Conservation (phyloP, 2,888 invertebrate species). For the Pammene fasciana region DNA sequence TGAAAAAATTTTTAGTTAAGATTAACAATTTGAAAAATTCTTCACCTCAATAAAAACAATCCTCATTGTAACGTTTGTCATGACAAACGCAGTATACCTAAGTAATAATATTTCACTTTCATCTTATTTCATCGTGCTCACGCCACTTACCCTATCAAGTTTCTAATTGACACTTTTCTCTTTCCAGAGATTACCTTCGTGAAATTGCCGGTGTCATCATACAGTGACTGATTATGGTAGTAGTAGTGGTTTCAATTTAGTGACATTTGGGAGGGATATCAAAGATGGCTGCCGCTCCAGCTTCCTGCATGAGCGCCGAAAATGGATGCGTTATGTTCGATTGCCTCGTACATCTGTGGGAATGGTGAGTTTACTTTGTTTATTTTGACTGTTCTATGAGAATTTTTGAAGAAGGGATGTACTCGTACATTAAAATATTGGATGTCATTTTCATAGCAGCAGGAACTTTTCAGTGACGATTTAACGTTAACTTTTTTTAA, state of each 20-base stretch:
- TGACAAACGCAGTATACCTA: constrained; percentile 42
- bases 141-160: constrained; percentile 49
- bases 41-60: not conserved
- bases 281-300: constrained; percentile 69
- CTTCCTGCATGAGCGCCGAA: constrained; percentile 74
- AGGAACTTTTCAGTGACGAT: too few relatives aligned
- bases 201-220: constrained; percentile 52
- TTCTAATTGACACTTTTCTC: constrained; percentile 69
- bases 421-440: too few relatives aligned
- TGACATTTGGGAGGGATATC: constrained; percentile 52
- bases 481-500: too few relatives aligned
- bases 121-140: constrained; percentile 54
- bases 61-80: not conserved
- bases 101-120: constrained; percentile 60
- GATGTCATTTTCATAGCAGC: too few relatives aligned
- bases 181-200: constrained; percentile 65
- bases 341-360: constrained; percentile 78
- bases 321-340: constrained; percentile 80
- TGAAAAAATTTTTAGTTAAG: too few relatives aligned
- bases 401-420: constrained; percentile 21
- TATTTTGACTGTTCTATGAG: constrained; percentile 17
- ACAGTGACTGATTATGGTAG: constrained; percentile 39
- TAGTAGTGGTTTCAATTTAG: constrained; percentile 49
- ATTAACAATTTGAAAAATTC: too few relatives aligned
- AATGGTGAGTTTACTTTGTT: constrained; percentile 68